Conservation (phyloP, 2,113 vertebrate genomes). For the Eretmochelys imbricata region DNA sequence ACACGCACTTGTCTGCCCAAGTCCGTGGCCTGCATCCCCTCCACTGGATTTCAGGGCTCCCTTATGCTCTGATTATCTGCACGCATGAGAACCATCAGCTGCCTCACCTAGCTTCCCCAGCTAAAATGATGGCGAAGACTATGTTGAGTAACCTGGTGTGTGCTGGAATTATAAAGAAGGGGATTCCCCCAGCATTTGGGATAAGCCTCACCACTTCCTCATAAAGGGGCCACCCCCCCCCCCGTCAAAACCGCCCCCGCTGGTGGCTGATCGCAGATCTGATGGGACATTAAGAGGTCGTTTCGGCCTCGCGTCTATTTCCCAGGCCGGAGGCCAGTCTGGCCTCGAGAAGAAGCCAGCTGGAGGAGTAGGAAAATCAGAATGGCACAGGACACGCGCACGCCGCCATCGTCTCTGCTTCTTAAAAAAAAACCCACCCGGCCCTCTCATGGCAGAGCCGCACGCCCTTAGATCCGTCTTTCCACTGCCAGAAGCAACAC, state of each 20-base stretch:
- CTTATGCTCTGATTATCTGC: background rate
- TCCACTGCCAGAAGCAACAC: background rate
- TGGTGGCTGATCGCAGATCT: background rate
- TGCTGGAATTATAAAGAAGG: background rate
- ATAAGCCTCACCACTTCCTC: background rate
- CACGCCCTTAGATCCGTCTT: background rate
- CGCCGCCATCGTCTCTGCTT: background rate
- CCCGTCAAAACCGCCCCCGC: background rate
- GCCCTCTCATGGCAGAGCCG: background rate
- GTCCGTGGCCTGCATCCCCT: too few species aligned
- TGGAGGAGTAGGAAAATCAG: background rate
- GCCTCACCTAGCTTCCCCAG: background rate
- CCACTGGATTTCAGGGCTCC: background rate
- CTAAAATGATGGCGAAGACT: background rate
- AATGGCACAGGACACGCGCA: background rate
- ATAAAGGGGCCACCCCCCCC: too few species aligned
- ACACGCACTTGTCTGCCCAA: background rate
- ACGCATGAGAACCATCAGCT: background rate
- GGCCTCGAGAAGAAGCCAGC: background rate
- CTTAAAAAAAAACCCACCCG: background rate
- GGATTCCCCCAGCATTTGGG: background rate
- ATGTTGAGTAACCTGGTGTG: background rate
- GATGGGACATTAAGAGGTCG: background rate
- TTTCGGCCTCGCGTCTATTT: background rate
- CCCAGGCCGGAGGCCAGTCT: background rate